Percentiles rank a stretch among this genome's conserved stretches.
Conservation (phyloP, 1,140 invertebrate species). For the Gonioctena quinquepunctata region DNA sequence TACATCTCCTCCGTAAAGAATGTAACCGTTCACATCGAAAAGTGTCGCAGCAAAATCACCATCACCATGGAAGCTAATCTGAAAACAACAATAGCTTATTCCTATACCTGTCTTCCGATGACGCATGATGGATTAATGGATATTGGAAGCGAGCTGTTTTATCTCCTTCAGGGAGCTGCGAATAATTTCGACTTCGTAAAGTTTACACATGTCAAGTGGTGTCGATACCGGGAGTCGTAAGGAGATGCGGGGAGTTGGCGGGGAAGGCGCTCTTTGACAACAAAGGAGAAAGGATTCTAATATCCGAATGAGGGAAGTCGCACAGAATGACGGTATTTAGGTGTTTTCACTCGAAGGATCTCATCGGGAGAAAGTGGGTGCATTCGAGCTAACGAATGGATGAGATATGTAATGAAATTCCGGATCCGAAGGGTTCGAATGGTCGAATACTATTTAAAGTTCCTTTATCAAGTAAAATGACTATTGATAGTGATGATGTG, state of each 20-base stretch:
- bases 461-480: no score
- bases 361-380: no score
- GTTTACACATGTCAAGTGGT: slow-evolving; percentile 48
- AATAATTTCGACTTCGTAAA: slow-evolving; percentile 44
- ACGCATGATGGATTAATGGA: slow-evolving; percentile 47
- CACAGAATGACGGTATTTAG: not conserved
- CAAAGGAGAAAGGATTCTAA: slow-evolving; percentile 50
- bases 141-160: slow-evolving; percentile 45
- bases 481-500: no score
- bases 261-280: slow-evolving; percentile 44
- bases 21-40: no score
- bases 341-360: no score
- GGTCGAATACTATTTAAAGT: no score
- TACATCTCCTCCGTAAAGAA: no score
- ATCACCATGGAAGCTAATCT: not conserved
- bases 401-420: no score
- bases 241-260: slow-evolving; percentile 1
- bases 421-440: no score
- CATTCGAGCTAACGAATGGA: no score
- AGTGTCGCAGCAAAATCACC: not conserved
- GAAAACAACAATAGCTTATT: slow-evolving; percentile 16
- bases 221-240: slow-evolving; percentile 28
- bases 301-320: slow-evolving; percentile 43
- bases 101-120: slow-evolving; percentile 21
- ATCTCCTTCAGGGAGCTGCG: slow-evolving; percentile 36